phyloP scores from a whole-genome alignment of 2,113 vertebrate genomes.

The Apodemus speciosus region DNA sequence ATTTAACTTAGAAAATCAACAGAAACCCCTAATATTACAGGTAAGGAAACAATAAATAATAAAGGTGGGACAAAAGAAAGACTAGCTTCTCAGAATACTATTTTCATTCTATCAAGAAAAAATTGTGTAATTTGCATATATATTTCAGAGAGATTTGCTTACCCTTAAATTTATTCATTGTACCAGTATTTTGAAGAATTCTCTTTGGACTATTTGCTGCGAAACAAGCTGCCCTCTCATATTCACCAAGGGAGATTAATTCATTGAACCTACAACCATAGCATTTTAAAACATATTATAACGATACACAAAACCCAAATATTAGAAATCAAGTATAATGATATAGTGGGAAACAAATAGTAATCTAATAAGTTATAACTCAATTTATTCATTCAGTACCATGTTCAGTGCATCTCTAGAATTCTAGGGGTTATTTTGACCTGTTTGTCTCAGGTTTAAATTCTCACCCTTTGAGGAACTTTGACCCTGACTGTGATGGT shows the following conservation, averaged over 20 bases:
- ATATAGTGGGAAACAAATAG: constrained; percentile 31
- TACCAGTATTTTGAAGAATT: constrained; percentile 85
- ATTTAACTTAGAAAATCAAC: constrained; percentile 52
- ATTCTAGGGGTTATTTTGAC: not conserved
- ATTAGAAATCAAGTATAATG: constrained; percentile 36
- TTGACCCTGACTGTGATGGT: not conserved
- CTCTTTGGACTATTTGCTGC: constrained; percentile 85
- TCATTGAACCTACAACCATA: constrained; percentile 84
- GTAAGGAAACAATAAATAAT: constrained; percentile 28
- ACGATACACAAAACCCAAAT: constrained; percentile 42
- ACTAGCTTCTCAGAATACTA: not conserved
- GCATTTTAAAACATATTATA: constrained; percentile 57
- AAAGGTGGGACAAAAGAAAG: not conserved
- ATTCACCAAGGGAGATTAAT: constrained; percentile 84
- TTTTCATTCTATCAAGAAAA: not conserved
- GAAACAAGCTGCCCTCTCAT: constrained; percentile 84
- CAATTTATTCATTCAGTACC: not conserved
- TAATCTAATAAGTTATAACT: constrained; percentile 10
- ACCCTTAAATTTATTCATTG: constrained; percentile 85
- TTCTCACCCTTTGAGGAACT: not conserved
- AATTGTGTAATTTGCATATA: not conserved
- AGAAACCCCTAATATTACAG: constrained; percentile 18
- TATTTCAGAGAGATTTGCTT: constrained; percentile 67
- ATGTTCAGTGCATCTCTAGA: constrained; percentile 14
- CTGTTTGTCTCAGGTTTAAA: constrained; percentile 29